Evolutionary conservation across 2,888 invertebrate species (phyloP), one percentile per base, ranked within the genome.

Genomic region (Bibio marci): DNA sequence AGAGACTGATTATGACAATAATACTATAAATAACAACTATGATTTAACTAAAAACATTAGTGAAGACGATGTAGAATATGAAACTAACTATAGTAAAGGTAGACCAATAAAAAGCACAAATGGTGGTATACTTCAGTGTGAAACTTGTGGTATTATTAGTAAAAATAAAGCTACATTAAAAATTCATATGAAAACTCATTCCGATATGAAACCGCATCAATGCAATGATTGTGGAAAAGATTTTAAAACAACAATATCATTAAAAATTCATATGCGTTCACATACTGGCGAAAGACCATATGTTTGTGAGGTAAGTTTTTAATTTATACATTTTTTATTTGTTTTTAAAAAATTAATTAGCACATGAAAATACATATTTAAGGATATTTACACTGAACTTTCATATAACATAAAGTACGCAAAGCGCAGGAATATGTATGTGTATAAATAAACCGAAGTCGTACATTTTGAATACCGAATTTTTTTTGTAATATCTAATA

Each of bases 271-370:
- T 14, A 42, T 47, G 41, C 35, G 45, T 18, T 41, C 43, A 14
- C 47, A 47, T 27, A 46, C 47, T n/a, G 45, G 45, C 4, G 47
- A 47, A 42, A 38, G 47, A 5, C 47, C 47, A 3, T 47, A 45
- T 18, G 43, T 43, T 15, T 47, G 46, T 38, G 45, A 44, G 37
- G 46, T 45, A 37, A 41, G 18, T 30, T 4, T 22, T 34, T 4
- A 8, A 6, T 22, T 22, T 22, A n/a, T n/a, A n/a, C n/a, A n/a
- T n/a, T 22, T 22, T 22, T 22, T 22, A 22, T 22, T 22, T 22
- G 4, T 22, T 22, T 22, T 22, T 22, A 22, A 6, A 22, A 22
- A 22, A 6, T 22, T 8, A 22, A 22, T 22, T 22, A 22, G 8
- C 22, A 6, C 22, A 22, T 22, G 22, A 22, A 6, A 6, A 6